A percentile compares a stretch with the other conserved stretches of the same genome.
phyloP scores from a whole-genome alignment of 2,888 invertebrate genomes.

The Gastrophysa polygoni region DNA sequence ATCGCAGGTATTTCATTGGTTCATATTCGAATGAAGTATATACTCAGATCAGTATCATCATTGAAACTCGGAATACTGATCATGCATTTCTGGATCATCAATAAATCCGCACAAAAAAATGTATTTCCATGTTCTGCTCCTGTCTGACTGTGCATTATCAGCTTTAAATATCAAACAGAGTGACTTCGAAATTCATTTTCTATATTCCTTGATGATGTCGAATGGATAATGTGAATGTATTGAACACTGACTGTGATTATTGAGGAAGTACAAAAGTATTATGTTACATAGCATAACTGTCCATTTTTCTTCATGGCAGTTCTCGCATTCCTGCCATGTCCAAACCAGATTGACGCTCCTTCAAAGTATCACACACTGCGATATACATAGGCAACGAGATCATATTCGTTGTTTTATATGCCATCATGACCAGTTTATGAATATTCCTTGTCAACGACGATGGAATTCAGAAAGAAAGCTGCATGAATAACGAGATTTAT shows the following conservation, averaged over 20 bases:
- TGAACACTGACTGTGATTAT: neutral
- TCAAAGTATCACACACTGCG: constrained; percentile 23
- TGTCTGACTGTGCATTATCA: too few relatives aligned
- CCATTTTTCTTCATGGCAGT: constrained; percentile 10
- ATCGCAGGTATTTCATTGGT: too few relatives aligned
- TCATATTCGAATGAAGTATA: too few relatives aligned
- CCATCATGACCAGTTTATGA: constrained; percentile 35
- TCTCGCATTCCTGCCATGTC: constrained; percentile 28
- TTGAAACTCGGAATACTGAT: too few relatives aligned
- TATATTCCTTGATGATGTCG: neutral
- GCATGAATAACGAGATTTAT: constrained; percentile 36
- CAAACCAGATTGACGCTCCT: constrained; percentile 24
- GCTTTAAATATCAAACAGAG: too few relatives aligned
- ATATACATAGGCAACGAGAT: constrained; percentile 23
- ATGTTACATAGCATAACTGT: neutral
- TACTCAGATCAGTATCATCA: too few relatives aligned
- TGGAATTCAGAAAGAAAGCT: constrained; percentile 39
- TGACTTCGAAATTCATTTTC: neutral
- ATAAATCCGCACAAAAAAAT: too few relatives aligned
- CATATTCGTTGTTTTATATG: constrained; percentile 22
- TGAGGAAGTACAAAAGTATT: neutral
- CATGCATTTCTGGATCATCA: too few relatives aligned
- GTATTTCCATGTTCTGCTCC: too few relatives aligned
- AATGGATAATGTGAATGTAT: neutral
- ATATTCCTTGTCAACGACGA: constrained; percentile 34